A percentile compares a stretch with the other conserved stretches of the same genome.
These are phyloP conservation scores for Zosterops borbonicus DNA, from an alignment of 2,113 vertebrate species.

Conservation along the genomic window DNA sequence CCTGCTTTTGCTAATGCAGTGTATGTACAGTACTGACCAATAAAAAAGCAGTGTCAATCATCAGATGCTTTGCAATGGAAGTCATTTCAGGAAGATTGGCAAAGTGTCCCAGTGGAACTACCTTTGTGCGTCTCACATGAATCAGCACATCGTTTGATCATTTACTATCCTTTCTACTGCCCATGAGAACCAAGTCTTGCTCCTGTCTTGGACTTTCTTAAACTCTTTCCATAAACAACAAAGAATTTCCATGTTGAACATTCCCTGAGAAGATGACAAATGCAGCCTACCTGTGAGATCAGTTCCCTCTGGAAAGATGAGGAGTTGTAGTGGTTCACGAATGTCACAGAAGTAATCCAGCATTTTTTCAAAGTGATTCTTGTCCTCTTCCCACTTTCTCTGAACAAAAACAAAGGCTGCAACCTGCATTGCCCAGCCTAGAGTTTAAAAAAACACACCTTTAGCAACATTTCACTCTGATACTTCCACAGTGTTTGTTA, in stretches of 20 bases:
- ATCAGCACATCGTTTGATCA: background rate
- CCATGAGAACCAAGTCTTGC: background rate
- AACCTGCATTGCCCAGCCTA: constrained; percentile 99
- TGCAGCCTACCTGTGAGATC: constrained; percentile 89
- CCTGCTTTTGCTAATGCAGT: background rate
- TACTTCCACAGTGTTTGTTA: background rate
- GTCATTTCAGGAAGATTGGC: background rate
- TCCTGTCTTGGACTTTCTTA: background rate
- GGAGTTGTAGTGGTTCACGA: constrained; percentile 90
- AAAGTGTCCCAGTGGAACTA: background rate
- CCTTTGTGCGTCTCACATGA: background rate
- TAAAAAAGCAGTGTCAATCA: background rate
- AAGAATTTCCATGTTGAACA: background rate
- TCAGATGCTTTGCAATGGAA: background rate
- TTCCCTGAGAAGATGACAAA: background rate
- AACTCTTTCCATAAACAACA: background rate
- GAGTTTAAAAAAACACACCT: constrained; percentile 20
- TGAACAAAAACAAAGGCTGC: constrained; percentile 94
- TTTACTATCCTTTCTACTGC: background rate
- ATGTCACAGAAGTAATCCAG: constrained; percentile 96
- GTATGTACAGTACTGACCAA: background rate
- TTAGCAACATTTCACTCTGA: constrained; percentile 13
- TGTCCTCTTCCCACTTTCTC: constrained; percentile 93
- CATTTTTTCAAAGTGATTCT: constrained; percentile 89
- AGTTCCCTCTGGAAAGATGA: constrained; percentile 96